phyloP scores from a whole-genome alignment of 1,140 invertebrate genomes.

The Bombus soroeensis region DNA sequence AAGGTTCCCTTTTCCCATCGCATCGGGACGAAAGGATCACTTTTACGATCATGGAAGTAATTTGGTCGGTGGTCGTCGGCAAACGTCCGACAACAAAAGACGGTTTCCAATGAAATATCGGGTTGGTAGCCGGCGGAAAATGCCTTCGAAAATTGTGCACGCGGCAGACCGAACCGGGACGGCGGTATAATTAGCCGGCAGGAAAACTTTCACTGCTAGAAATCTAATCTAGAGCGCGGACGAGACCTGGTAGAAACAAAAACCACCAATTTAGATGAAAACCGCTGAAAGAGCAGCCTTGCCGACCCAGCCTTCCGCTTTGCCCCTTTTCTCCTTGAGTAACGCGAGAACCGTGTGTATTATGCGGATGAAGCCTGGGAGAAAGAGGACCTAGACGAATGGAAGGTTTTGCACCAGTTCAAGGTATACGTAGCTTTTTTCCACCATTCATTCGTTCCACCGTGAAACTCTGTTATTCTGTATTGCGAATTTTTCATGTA shows the following conservation, averaged over 20 bases:
- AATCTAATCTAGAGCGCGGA: conserved; percentile 60
- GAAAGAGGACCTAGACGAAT: background rate
- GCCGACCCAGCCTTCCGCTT: background rate
- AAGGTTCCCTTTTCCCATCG: background rate
- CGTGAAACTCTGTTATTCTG: background rate
- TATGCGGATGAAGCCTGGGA: background rate
- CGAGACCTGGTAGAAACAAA: conserved; percentile 52
- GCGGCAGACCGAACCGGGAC: background rate
- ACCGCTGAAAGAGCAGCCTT: conserved; percentile 46
- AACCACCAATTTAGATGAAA: conserved; percentile 67
- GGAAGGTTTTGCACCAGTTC: background rate
- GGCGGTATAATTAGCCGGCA: conserved; percentile 55
- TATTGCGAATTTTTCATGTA: background rate
- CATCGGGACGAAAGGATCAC: background rate
- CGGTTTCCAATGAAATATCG: conserved; percentile 14
- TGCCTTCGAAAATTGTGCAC: conserved; percentile 19
- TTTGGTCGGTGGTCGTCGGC: conserved; percentile 1
- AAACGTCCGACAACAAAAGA: conserved; percentile 1
- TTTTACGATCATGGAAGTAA: conserved; percentile 7
- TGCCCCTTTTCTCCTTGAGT: background rate
- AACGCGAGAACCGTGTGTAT: conserved; percentile 1
- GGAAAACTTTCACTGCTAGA: conserved; percentile 40
- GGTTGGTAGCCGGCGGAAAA: background rate
- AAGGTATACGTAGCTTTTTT: background rate
- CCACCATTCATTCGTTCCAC: conserved; percentile 3